Percentiles rank a stretch among this genome's conserved stretches.
These are phyloP conservation scores for Lophius piscatorius DNA, from an alignment of 2,113 vertebrate species.

Conservation along the genomic window DNA sequence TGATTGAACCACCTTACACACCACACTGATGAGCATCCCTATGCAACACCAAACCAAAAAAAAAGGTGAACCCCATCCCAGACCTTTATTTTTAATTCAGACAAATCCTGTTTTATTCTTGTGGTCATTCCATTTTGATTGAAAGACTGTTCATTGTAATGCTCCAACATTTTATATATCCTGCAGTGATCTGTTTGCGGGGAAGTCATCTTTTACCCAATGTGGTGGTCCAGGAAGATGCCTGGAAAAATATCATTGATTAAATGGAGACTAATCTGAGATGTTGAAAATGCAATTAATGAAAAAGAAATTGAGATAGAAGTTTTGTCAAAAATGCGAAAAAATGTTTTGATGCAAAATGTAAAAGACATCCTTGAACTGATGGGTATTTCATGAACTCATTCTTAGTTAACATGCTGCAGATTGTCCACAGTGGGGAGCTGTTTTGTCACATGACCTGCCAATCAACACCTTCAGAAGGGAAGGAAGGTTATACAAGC, in stretches of 20 bases:
- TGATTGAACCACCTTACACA: conserved; percentile 76
- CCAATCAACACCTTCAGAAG: too few species aligned
- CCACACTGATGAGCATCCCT: conserved; percentile 37
- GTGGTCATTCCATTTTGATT: too few species aligned
- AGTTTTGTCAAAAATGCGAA: too few species aligned
- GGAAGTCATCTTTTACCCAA: conserved; percentile 65
- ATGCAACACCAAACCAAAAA: conserved; percentile 52
- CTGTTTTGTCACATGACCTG: too few species aligned
- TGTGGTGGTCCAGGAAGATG: conserved; percentile 69
- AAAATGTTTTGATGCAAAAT: too few species aligned
- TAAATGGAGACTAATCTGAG: conserved; percentile 64
- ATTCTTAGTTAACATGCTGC: background rate
- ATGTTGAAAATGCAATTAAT: background rate
- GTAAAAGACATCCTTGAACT: too few species aligned
- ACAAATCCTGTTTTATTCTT: background rate
- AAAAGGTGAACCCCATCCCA: conserved; percentile 51
- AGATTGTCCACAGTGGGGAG: background rate
- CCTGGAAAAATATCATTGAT: conserved; percentile 68
- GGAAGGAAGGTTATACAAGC: too few species aligned
- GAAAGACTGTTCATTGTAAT: too few species aligned
- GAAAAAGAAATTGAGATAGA: too few species aligned
- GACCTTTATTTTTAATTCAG: background rate
- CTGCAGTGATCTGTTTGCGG: conserved; percentile 63
- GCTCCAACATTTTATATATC: background rate
- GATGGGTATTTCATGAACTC: background rate